Evolutionary conservation across 2,888 invertebrate genomes (phyloP).

Genomic region (Phyllotreta striolata): DNA sequence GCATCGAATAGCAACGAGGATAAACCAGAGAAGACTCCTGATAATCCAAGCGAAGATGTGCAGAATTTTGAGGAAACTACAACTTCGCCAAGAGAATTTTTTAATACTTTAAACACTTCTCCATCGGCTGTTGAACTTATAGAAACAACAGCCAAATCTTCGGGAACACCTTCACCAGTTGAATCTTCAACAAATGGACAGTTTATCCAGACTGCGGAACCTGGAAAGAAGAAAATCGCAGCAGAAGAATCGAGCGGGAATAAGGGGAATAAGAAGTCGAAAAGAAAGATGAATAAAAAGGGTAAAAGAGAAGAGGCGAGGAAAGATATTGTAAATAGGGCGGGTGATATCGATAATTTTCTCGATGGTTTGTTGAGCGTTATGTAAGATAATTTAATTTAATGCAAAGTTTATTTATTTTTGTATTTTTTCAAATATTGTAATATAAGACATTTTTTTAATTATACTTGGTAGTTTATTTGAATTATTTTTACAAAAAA

Average conservation of each 20-base stretch:
- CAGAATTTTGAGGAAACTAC: too few relatives aligned
- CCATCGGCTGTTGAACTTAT: too few relatives aligned
- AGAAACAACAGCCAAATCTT: too few relatives aligned
- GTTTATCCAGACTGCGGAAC: neutral
- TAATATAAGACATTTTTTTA: neutral
- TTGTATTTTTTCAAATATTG: constrained; percentile 7
- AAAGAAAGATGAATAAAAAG: constrained; percentile 20
- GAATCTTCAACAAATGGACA: neutral
- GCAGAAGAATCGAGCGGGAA: neutral
- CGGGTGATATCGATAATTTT: constrained; percentile 3
- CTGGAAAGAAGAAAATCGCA: neutral
- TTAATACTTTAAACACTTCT: too few relatives aligned
- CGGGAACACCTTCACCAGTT: too few relatives aligned
- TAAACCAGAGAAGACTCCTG: constrained; percentile 4
- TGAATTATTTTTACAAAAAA: too few relatives aligned
- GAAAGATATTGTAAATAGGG: neutral
- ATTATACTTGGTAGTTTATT: neutral
- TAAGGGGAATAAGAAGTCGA: constrained; percentile 19
- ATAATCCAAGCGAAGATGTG: neutral
- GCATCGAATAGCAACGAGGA: constrained; percentile 1
- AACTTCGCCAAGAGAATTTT: too few relatives aligned
- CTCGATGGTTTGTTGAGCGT: constrained; percentile 25
- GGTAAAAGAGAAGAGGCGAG: constrained; percentile 1
- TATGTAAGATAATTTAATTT: constrained; percentile 13
- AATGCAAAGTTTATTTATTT: constrained; percentile 8